Percentiles rank a stretch among this genome's conserved stretches.
Conservation (phyloP, 2,888 invertebrate species). For the Agonopterix heracliana region DNA sequence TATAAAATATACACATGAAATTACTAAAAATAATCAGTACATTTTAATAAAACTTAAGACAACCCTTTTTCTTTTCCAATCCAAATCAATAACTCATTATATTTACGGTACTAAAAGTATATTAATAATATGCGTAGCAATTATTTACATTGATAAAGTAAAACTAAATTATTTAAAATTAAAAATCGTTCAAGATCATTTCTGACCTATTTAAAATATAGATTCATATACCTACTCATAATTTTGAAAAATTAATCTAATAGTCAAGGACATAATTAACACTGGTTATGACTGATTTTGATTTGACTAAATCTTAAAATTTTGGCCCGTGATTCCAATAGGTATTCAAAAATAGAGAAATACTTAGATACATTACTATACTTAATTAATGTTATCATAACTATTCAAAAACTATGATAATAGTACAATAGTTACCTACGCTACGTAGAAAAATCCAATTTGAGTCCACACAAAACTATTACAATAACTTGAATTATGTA, state of each 20-base stretch:
- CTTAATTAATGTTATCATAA: conserved; percentile 29
- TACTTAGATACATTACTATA: conserved; percentile 24
- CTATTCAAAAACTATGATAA: conserved; percentile 37
- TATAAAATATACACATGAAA: conserved; percentile 61
- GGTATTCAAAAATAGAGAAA: conserved; percentile 38
- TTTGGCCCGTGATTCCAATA: conserved; percentile 66
- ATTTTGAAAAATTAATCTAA: conserved; percentile 16
- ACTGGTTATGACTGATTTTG: conserved; percentile 41
- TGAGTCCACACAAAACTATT: conserved; percentile 28
- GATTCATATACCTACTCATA: conserved; percentile 20
- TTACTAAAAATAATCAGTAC: conserved; percentile 73
- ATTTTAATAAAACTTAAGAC: conserved; percentile 67
- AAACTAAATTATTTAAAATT: conserved; percentile 24
- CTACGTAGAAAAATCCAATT: conserved; percentile 30
- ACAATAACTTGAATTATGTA: conserved; percentile 30
- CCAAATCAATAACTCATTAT: conserved; percentile 43
- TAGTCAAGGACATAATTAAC: conserved; percentile 25
- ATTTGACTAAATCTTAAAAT: conserved; percentile 61
- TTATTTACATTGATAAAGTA: conserved; percentile 27
- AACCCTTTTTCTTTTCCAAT: conserved; percentile 42
- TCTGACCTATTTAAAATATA: conserved; percentile 17
- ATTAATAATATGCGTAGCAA: conserved; percentile 19
- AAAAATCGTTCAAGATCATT: conserved; percentile 23
- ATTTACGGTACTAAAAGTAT: conserved; percentile 37
- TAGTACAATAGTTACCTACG: conserved; percentile 15